A percentile compares a stretch with the other conserved stretches of the same genome.
Evolutionary conservation across 2,888 invertebrate species (phyloP).

Genomic region (Criorhina ranunculi): DNA sequence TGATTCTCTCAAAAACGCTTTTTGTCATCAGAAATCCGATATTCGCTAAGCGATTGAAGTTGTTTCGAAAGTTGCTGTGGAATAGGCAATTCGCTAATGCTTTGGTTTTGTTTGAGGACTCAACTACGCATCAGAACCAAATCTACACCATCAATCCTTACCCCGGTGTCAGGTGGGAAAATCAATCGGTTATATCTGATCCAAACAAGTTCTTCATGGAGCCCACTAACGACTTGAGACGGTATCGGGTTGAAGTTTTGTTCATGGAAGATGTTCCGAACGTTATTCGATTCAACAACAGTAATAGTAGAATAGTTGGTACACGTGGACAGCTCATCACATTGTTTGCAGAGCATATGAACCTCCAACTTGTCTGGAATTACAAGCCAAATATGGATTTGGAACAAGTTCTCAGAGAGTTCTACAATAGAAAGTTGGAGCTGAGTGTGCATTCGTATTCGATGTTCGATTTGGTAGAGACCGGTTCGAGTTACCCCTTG

Average conservation of each 20-base stretch:
- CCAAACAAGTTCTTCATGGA: conserved; percentile 12
- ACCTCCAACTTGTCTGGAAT: conserved; percentile 28
- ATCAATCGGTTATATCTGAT: conserved; percentile 34
- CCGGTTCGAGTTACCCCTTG: conserved; percentile 80
- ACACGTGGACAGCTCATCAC: conserved; percentile 47
- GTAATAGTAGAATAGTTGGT: conserved; percentile 25
- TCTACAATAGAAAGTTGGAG: conserved; percentile 26
- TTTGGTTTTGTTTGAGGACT: conserved; percentile 45
- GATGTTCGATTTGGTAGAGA: conserved; percentile 50
- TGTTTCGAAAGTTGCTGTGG: conserved; percentile 50
- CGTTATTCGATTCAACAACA: conserved; percentile 15
- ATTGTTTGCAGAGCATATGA: conserved; percentile 55
- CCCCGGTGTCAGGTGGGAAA: conserved; percentile 39
- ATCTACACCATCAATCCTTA: conserved; percentile 50
- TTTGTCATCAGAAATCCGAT: conserved; percentile 38
- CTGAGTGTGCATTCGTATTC: conserved; percentile 53
- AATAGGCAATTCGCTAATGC: conserved; percentile 36
- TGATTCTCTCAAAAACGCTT: conserved; percentile 42
- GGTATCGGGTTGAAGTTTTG: conserved; percentile 27
- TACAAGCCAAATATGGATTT: conserved; percentile 33
- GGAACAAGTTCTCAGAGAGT: conserved; percentile 40
- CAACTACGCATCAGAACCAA: conserved; percentile 12
- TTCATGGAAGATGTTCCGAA: conserved; percentile 54
- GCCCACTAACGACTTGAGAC: conserved; percentile 12
- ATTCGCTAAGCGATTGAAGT: conserved; percentile 3